Evolutionary conservation across 2,797 vertebrate genomes (phyloP).

Genomic region (Scolopax rusticola): DNA sequence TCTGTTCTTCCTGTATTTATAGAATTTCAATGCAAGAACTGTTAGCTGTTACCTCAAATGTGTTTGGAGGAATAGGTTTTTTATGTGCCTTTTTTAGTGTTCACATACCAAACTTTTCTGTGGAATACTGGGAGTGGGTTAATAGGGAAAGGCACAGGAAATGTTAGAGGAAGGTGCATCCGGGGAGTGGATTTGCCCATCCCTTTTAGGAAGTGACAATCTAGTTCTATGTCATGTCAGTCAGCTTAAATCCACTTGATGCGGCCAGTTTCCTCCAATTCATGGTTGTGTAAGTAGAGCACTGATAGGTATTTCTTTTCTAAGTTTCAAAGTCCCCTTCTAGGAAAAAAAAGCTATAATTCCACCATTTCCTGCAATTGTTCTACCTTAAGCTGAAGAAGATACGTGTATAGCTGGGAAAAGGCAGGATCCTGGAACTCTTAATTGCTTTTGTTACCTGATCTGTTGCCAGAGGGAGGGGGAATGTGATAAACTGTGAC

Average conservation of each 20-base stretch:
- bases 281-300: constrained; percentile 72
- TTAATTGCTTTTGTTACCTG: constrained; percentile 78
- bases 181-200: constrained; percentile 74
- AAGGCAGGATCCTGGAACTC: constrained; percentile 75
- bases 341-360: constrained; percentile 74
- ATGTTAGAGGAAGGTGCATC: constrained; percentile 77
- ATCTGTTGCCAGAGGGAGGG: constrained; percentile 67
- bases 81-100: background rate
- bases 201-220: constrained; percentile 78
- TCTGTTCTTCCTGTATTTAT: background rate
- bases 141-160: constrained; percentile 72
- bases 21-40: background rate
- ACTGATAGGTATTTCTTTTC: constrained; percentile 71
- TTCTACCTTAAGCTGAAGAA: constrained; percentile 80
- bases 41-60: background rate
- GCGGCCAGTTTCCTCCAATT: constrained; percentile 79
- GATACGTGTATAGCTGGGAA: constrained; percentile 71
- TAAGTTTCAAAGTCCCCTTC: constrained; percentile 76
- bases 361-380: constrained; percentile 85
- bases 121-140: constrained; percentile 10
- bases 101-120: background rate
- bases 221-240: constrained; percentile 72
- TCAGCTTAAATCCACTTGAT: constrained; percentile 70
- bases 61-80: background rate
- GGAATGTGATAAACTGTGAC: background rate